Evolutionary conservation across 92 coral and sea anemone genomes (phyloP).

Genomic region (Muricea muricata): DNA sequence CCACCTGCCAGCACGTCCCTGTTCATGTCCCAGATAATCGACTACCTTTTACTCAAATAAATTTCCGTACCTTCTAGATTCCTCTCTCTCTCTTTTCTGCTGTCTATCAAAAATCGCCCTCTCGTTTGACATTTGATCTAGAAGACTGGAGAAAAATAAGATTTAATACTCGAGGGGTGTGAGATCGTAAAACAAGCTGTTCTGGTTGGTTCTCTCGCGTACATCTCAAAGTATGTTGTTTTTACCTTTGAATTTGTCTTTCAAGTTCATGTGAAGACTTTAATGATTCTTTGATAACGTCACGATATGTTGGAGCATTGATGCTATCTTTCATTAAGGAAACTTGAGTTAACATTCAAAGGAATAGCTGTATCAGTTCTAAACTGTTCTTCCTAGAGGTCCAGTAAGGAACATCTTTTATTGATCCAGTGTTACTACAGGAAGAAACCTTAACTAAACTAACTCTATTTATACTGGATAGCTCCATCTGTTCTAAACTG

Average conservation of each 20-base stretch:
- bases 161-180: background rate
- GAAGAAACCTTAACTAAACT: background rate
- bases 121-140: conserved; percentile 82
- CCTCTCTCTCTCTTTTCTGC: conserved; percentile 82
- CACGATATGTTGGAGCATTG: conserved; percentile 85
- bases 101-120: conserved; percentile 77
- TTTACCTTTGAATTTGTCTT: conserved; percentile 80
- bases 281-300: conserved; percentile 81
- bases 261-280: conserved; percentile 75
- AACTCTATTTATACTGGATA: background rate
- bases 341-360: background rate
- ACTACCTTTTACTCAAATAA: background rate
- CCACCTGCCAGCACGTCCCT: too few relatives aligned
- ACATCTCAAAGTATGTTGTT: too few relatives aligned
- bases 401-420: background rate
- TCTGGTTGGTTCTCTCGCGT: too few relatives aligned
- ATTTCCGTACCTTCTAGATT: conserved; percentile 73
- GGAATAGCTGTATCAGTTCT: background rate
- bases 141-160: conserved; percentile 59
- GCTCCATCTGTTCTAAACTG: too few relatives aligned
- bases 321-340: conserved; percentile 53
- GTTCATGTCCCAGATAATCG: too few relatives aligned
- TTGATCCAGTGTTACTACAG: background rate
- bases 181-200: background rate
- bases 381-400: background rate